These are phyloP conservation scores for Pyrochroa serraticornis DNA, from an alignment of 2,888 invertebrate species.

Conservation along the genomic window DNA sequence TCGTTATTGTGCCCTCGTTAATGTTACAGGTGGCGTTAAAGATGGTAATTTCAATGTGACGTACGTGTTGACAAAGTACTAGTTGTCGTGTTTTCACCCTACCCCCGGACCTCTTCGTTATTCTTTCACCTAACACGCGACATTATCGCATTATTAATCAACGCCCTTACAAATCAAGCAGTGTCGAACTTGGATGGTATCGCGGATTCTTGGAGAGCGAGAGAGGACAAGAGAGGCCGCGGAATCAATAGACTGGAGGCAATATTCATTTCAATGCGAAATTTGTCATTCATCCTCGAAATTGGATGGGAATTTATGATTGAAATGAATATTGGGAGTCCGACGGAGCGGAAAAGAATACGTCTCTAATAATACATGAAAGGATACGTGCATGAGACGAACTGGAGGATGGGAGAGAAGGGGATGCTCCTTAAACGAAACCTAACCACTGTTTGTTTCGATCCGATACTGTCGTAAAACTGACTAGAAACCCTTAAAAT, in stretches of 20 bases:
- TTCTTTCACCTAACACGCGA: no score
- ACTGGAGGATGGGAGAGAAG: constrained; percentile 1
- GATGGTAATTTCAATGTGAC: no score
- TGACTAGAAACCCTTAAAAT: constrained; percentile 48
- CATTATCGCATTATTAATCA: no score
- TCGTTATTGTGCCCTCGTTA: no score
- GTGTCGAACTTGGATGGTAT: constrained; percentile 6
- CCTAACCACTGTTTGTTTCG: constrained; percentile 43
- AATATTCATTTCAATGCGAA: constrained; percentile 58
- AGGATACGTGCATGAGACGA: constrained; percentile 23
- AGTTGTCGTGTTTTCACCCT: no score
- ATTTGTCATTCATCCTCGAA: constrained; percentile 59
- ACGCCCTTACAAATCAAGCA: constrained; percentile 11
- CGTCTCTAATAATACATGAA: constrained; percentile 52
- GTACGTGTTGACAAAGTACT: no score
- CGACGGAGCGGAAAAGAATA: constrained; percentile 52
- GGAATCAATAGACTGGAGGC: constrained; percentile 55
- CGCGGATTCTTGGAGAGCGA: constrained; percentile 26
- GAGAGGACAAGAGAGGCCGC: constrained; percentile 47
- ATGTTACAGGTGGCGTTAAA: no score
- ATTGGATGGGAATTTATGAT: constrained; percentile 60
- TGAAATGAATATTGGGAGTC: constrained; percentile 57
- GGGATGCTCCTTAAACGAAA: constrained; percentile 30
- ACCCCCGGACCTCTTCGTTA: no score
- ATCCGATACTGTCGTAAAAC: constrained; percentile 47